phyloP scores from a whole-genome alignment of 2,113 vertebrate genomes.

The Hipposideros armiger region DNA sequence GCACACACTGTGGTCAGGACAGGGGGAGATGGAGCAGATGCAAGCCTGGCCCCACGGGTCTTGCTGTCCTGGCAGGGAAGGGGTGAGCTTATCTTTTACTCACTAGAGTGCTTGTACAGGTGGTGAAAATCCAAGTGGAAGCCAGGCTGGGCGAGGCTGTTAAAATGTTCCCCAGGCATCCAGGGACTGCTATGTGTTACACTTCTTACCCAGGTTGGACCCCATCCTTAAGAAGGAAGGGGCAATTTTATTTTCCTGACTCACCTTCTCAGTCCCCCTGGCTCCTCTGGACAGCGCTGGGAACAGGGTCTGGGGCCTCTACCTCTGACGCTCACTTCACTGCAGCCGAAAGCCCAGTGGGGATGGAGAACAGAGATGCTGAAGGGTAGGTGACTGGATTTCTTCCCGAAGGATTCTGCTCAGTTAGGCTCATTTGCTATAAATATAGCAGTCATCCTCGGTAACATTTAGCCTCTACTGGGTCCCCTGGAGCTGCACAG shows the following conservation, averaged over 20 bases:
- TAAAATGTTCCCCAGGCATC: not conserved
- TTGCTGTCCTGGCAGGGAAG: not conserved
- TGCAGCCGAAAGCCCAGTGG: accelerated
- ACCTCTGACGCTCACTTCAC: not conserved
- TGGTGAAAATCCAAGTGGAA: not conserved
- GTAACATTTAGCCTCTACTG: not conserved
- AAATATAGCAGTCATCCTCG: not conserved
- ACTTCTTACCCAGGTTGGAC: not conserved
- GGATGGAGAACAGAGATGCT: not conserved
- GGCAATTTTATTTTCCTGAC: not conserved
- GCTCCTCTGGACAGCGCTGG: not conserved
- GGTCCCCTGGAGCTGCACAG: not conserved
- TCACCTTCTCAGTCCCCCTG: not conserved
- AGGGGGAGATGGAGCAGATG: not conserved
- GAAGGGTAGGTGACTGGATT: not conserved
- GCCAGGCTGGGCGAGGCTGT: not conserved
- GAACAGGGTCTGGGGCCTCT: not conserved
- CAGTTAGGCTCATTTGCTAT: not conserved
- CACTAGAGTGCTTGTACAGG: not conserved
- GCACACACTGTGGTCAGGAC: accelerated
- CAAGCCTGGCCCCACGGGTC: not conserved
- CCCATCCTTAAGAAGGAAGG: not conserved
- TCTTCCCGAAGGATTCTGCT: not conserved
- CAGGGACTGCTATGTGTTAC: not conserved
- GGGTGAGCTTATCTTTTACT: not conserved